Evolutionary conservation across 2,797 vertebrate species (phyloP).

Genomic region (Garrulus glandarius): DNA sequence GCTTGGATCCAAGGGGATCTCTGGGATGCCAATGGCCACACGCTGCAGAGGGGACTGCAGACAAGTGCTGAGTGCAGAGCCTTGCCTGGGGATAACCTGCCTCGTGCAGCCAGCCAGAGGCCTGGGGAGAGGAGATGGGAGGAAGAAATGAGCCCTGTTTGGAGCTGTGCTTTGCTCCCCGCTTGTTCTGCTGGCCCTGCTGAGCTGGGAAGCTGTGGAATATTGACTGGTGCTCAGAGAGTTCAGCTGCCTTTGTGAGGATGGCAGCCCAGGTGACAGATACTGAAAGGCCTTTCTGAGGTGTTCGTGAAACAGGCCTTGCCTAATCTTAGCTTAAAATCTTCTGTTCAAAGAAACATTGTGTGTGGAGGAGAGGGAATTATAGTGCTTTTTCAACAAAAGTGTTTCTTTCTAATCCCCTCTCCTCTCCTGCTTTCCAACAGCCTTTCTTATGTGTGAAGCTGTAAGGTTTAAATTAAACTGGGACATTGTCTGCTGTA

Average conservation of each 20-base stretch:
- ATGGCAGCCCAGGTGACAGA: neutral
- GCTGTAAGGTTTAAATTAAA: conserved; percentile 37
- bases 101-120: neutral
- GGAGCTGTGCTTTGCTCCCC: neutral
- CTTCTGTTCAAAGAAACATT: conserved; percentile 39
- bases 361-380: conserved; percentile 23
- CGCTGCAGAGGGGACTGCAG: neutral
- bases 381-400: conserved; percentile 7
- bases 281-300: conserved; percentile 40
- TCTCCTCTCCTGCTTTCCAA: neutral
- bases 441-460: conserved; percentile 18
- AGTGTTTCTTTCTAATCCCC: neutral
- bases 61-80: neutral
- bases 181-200: neutral
- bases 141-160: neutral
- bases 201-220: neutral
- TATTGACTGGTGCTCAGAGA: neutral
- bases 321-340: conserved; percentile 35
- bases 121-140: neutral
- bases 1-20: neutral
- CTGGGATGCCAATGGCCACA: neutral
- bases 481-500: conserved; percentile 7
- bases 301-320: neutral
- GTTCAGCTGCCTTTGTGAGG: conserved; percentile 16
- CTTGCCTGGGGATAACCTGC: neutral